Conservation (phyloP, 1,140 invertebrate species). For the Holcopasites calliopsidis region DNA sequence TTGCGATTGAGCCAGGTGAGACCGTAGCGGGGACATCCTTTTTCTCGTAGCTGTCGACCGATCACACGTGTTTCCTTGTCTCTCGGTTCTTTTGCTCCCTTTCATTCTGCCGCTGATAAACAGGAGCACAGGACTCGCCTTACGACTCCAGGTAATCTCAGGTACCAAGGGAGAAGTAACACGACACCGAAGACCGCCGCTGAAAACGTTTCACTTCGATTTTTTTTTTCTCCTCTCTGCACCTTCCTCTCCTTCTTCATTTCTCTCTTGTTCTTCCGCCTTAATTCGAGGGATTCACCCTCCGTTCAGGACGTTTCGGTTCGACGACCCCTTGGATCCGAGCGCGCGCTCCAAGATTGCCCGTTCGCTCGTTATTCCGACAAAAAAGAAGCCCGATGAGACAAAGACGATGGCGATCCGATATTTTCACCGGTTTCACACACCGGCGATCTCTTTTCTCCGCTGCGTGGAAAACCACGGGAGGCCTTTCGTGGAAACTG, state of each 20-base stretch:
- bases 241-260: background rate
- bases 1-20: slow-evolving; percentile 51
- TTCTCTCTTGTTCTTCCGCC: slow-evolving; percentile 21
- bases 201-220: slow-evolving; percentile 36
- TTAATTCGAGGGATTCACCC: slow-evolving; percentile 46
- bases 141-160: slow-evolving; percentile 41
- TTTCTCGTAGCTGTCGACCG: slow-evolving; percentile 18
- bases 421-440: slow-evolving; percentile 40
- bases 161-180: slow-evolving; percentile 25
- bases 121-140: slow-evolving; percentile 12
- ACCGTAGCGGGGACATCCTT: slow-evolving; percentile 32
- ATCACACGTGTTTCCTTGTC: slow-evolving; percentile 30
- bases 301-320: slow-evolving; percentile 9
- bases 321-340: slow-evolving; percentile 16
- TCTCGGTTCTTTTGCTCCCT: slow-evolving; percentile 1
- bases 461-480: slow-evolving; percentile 22
- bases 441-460: slow-evolving; percentile 33
- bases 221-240: background rate
- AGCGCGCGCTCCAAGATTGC: slow-evolving; percentile 16
- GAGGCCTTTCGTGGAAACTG: slow-evolving; percentile 56
- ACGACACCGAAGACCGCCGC: slow-evolving; percentile 22
- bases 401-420: slow-evolving; percentile 44
- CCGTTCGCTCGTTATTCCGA: slow-evolving; percentile 42
- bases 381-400: slow-evolving; percentile 14
- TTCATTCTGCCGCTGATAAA: background rate